phyloP scores from a whole-genome alignment of 1,140 invertebrate species.

The Drosophila orena region DNA sequence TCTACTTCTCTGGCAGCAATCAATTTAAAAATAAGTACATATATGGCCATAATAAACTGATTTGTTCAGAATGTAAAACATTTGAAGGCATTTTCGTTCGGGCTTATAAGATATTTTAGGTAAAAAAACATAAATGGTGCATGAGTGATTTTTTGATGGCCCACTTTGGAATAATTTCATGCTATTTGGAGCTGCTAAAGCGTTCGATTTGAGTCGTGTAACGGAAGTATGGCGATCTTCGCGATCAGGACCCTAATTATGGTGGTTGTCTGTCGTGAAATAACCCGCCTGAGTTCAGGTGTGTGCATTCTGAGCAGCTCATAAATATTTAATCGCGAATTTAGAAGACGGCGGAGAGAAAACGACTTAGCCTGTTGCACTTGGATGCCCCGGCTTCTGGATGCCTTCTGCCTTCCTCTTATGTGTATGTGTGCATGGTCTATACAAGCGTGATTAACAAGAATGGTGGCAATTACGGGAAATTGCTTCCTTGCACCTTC shows the following conservation, averaged over 20 bases:
- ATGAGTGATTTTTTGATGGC: constrained; percentile 19
- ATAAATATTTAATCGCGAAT: constrained; percentile 82
- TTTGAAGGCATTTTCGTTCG: background rate
- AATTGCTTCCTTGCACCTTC: constrained; percentile 84
- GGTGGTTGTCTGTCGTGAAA: constrained; percentile 13
- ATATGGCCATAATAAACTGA: background rate
- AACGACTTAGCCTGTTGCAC: constrained; percentile 57
- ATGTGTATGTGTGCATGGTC: constrained; percentile 10
- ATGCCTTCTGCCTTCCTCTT: constrained; percentile 21
- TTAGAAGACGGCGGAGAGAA: constrained; percentile 55
- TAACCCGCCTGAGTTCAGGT: constrained; percentile 20
- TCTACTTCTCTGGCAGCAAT: background rate
- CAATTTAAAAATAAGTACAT: background rate
- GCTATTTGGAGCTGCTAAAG: constrained; percentile 48
- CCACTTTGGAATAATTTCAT: constrained; percentile 29
- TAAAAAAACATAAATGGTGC: constrained; percentile 5
- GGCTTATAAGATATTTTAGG: background rate
- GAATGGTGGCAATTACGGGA: constrained; percentile 82
- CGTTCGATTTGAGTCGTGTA: constrained; percentile 38
- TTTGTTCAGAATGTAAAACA: background rate
- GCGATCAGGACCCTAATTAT: constrained; percentile 53
- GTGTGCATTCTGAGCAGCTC: constrained; percentile 56
- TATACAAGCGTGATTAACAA: constrained; percentile 75
- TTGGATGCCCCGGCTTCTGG: constrained; percentile 59
- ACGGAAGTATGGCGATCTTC: constrained; percentile 42